These are phyloP conservation scores for Bombycilla garrulus DNA, from an alignment of 2,113 vertebrate genomes.

Conservation along the genomic window DNA sequence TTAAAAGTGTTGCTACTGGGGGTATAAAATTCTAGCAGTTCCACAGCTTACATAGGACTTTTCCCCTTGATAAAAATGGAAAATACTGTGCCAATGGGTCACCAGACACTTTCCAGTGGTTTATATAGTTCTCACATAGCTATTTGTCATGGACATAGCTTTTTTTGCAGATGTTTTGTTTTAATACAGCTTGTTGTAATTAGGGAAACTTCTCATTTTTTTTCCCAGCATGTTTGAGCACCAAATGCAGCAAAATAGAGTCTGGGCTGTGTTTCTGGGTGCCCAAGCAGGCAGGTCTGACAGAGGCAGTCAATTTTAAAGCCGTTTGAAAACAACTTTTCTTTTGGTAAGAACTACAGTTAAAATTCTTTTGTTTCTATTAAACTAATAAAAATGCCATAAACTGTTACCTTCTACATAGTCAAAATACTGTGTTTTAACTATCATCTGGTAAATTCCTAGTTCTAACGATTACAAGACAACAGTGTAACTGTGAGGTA, in stretches of 20 bases:
- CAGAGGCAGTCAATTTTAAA: not conserved
- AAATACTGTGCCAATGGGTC: not conserved
- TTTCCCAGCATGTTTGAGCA: not conserved
- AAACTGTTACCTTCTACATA: not conserved
- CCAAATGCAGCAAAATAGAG: not conserved
- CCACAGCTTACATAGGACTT: not conserved
- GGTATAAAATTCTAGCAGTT: not conserved
- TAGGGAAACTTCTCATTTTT: not conserved
- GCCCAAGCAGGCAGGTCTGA: not conserved
- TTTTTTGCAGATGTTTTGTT: not conserved
- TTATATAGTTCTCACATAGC: not conserved
- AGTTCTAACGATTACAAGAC: not conserved
- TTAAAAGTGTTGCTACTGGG: not conserved
- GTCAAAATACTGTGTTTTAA: not conserved
- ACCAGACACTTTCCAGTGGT: not conserved
- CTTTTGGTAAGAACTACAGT: not conserved
- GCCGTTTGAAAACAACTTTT: not conserved
- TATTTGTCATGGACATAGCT: not conserved
- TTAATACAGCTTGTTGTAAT: not conserved
- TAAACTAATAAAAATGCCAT: not conserved
- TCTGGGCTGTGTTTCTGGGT: not conserved
- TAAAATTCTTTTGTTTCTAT: not conserved
- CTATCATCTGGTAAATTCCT: not conserved
- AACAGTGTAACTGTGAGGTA: not conserved
- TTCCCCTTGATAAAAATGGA: not conserved